These are phyloP conservation scores for Siniperca chuatsi DNA, from an alignment of 2,113 vertebrate genomes.

Conservation along the genomic window DNA sequence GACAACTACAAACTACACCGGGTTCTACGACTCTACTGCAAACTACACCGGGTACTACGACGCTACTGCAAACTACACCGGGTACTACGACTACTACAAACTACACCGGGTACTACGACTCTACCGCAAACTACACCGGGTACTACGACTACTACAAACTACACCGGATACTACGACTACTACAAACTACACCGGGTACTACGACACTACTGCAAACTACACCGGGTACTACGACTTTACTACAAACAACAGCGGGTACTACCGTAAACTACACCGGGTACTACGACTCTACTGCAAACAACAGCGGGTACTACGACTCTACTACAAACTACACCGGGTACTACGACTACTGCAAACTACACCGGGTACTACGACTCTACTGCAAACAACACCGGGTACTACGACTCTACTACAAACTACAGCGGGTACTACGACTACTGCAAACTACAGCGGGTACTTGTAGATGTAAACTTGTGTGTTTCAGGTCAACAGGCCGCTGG, in stretches of 20 bases:
- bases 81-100: no score
- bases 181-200: no score
- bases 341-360: background rate
- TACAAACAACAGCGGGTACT: no score
- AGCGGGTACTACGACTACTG: background rate
- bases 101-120: no score
- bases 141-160: no score
- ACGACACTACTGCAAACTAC: no score
- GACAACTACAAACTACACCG: background rate
- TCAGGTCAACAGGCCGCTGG: slow-evolving; percentile 88
- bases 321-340: no score
- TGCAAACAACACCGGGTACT: background rate
- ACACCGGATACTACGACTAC: no score
- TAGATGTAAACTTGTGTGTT: background rate
- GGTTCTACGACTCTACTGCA: background rate
- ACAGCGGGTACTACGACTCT: background rate
- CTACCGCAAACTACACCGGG: no score
- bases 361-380: background rate
- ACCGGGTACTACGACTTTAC: no score
- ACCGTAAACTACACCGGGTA: no score
- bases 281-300: background rate
- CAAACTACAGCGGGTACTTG: no score
- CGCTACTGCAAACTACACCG: background rate
- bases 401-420: background rate
- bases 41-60: background rate